Percentiles rank a stretch among this genome's conserved stretches.
Conservation (phyloP, 1,140 invertebrate species). For the Zaprionus tsacasi region DNA sequence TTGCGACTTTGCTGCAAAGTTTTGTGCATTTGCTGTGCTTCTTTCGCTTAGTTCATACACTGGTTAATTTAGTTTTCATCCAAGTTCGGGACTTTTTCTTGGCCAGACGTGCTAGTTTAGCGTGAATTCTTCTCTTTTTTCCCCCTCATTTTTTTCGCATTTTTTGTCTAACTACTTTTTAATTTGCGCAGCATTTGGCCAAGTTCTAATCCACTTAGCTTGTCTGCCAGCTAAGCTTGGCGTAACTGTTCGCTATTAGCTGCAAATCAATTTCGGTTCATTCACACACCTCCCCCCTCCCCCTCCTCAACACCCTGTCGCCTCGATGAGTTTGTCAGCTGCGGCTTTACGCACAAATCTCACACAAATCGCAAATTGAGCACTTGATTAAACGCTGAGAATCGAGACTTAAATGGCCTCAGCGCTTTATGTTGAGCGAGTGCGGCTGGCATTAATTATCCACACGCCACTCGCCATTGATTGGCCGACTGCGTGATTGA, state of each 20-base stretch:
- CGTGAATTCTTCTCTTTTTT: constrained; percentile 14
- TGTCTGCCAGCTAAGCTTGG: constrained; percentile 20
- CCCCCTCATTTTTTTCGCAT: constrained; percentile 3
- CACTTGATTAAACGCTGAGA: constrained; percentile 45
- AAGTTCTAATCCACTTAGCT: constrained; percentile 58
- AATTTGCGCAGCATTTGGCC: constrained; percentile 51
- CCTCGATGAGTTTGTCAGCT: constrained; percentile 36
- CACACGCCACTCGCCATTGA: constrained; percentile 20
- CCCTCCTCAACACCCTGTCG: not conserved
- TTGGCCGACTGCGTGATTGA: constrained; percentile 42
- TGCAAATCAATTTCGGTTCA: constrained; percentile 45
- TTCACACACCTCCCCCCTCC: not conserved
- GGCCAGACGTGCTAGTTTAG: constrained; percentile 50
- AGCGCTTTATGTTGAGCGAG: constrained; percentile 22
- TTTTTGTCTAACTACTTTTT: constrained; percentile 55
- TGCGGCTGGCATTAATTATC: constrained; percentile 42
- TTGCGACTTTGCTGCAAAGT: constrained; percentile 33
- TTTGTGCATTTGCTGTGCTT: constrained; percentile 31
- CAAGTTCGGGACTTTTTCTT: constrained; percentile 31
- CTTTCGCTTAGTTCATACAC: constrained; percentile 45
- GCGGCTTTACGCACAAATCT: constrained; percentile 41
- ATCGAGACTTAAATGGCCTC: constrained; percentile 35
- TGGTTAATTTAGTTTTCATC: constrained; percentile 60
- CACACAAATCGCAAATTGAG: constrained; percentile 51
- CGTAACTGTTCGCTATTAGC: constrained; percentile 30